Evolutionary conservation across 1,140 invertebrate species (phyloP), one percentile per base, ranked within the genome.

Genomic region (Sycobia sp.): DNA sequence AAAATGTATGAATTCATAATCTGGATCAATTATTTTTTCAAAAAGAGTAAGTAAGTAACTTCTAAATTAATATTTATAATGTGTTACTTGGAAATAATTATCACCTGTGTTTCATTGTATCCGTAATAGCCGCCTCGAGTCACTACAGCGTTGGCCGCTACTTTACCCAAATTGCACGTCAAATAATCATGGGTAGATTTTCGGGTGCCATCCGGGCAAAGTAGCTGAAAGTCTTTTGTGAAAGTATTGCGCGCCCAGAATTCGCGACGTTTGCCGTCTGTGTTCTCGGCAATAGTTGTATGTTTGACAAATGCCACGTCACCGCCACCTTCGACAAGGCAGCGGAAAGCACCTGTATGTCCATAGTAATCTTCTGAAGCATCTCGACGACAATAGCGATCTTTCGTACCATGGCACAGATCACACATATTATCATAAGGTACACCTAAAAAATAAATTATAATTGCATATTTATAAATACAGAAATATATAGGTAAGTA

Each of bases 261-360:
- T 74, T 95, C 93, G 60, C 86, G 85, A 36, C 95, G 88, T 62
- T 95, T 90, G 0, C 95, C 95, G 68, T 93, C 94, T 0, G 93
- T 92, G 72, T 94, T 97, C 76, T 97, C 95, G 22, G 87, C 86
- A 0, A 97, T 92, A 0, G 95, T 95, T 1, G 93, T 93, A 76
- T 95, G 92, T 66, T 95, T 93, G 1, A 96, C 91, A 79, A 98
- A 98, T 0, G 96, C 95, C 14, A 98, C 94, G 77, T 98, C 88
- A 3, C 95, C 96, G 14, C 94, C 94, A 13, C 94, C 94, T 82
- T 98, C 96, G 1, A 97, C 92, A 34, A 99, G 84, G 32, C 72
- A 73, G 0, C 70, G 62, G 43, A 73, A 71, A 0, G 72, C 72
- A 11, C 72, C 72, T 0, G 89, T 94, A 69, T 93, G 86, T 0